Conservation (phyloP, 2,113 vertebrate species). For the Forbesichthys papilliferus region DNA sequence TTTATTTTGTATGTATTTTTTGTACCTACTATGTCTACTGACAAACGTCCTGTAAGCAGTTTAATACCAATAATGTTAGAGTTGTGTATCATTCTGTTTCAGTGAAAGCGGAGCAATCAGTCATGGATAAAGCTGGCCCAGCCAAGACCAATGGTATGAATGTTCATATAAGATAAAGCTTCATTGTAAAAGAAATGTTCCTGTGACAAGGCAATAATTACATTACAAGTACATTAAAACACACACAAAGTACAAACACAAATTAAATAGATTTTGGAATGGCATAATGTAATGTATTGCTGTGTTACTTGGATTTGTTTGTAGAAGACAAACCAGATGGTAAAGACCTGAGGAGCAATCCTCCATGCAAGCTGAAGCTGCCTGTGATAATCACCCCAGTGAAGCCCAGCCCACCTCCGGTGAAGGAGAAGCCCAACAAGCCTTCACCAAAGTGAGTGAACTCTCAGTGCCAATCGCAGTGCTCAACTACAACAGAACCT, state of each 20-base stretch:
- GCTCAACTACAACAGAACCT: background rate
- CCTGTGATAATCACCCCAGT: constrained; percentile 44
- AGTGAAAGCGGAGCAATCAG: constrained; percentile 53
- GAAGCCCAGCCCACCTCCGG: constrained; percentile 62
- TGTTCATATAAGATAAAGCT: background rate
- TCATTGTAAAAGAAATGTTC: too few species aligned
- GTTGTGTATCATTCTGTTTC: constrained; percentile 8
- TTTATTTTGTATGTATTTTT: background rate
- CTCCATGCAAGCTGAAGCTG: constrained; percentile 74
- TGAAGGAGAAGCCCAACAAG: constrained; percentile 74
- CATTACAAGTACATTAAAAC: too few species aligned
- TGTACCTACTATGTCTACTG: too few species aligned
- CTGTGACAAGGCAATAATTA: too few species aligned
- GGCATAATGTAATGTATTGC: background rate
- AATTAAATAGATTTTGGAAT: too few species aligned
- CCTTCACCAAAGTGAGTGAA: constrained; percentile 61
- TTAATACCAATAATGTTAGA: background rate
- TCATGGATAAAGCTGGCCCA: constrained; percentile 69
- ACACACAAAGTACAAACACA: too few species aligned
- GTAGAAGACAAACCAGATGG: constrained; percentile 72
- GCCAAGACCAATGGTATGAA: constrained; percentile 68
- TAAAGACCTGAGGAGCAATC: constrained; percentile 72
- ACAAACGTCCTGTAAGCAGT: too few species aligned
- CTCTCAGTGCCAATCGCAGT: constrained; percentile 2
- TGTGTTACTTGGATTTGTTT: constrained; percentile 10